A percentile compares a stretch with the other conserved stretches of the same genome.
These are phyloP conservation scores for Craterocephalus amniculus DNA, from an alignment of 2,797 vertebrate species.

Conservation along the genomic window DNA sequence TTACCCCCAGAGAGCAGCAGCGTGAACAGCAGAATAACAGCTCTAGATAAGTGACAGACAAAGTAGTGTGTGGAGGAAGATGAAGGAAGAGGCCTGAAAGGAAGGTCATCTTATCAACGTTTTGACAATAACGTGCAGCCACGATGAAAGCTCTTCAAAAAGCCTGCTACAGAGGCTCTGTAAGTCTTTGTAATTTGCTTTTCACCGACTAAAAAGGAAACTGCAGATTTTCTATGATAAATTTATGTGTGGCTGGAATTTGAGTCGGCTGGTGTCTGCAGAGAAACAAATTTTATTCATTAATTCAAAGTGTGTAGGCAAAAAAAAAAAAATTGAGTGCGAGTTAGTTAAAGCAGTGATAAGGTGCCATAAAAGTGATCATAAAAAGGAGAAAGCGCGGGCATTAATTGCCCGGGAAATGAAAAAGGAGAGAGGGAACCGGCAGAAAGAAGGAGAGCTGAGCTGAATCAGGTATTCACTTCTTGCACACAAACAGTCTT, in stretches of 20 bases:
- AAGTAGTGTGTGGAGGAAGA: slow-evolving; percentile 55
- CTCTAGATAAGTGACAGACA: slow-evolving; percentile 70
- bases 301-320: slow-evolving; percentile 10
- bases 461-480: slow-evolving; percentile 50
- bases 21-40: slow-evolving; percentile 53
- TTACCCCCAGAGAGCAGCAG: slow-evolving; percentile 49
- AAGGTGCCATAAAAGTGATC: slow-evolving; percentile 17
- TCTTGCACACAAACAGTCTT: slow-evolving; percentile 39
- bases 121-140: slow-evolving; percentile 37
- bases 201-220: slow-evolving; percentile 4
- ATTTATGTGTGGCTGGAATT: slow-evolving; percentile 10
- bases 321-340: slow-evolving; percentile 8
- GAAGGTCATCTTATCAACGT: slow-evolving; percentile 63
- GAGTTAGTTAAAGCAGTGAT: slow-evolving; percentile 6
- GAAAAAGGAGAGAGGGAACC: slow-evolving; percentile 26
- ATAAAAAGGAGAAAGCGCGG: slow-evolving; percentile 24
- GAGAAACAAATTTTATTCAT: slow-evolving; percentile 22
- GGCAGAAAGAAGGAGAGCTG: slow-evolving; percentile 14
- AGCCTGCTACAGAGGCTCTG: slow-evolving; percentile 7
- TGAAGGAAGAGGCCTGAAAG: slow-evolving; percentile 53
- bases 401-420: slow-evolving; percentile 38
- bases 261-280: slow-evolving; percentile 1
- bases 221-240: slow-evolving; percentile 6
- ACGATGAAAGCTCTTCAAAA: slow-evolving; percentile 43
- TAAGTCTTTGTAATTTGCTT: slow-evolving; percentile 39